Evolutionary conservation across 1,140 invertebrate species (phyloP), one percentile per base, ranked within the genome.

Genomic region (Lordiphosa clarofinis): DNA sequence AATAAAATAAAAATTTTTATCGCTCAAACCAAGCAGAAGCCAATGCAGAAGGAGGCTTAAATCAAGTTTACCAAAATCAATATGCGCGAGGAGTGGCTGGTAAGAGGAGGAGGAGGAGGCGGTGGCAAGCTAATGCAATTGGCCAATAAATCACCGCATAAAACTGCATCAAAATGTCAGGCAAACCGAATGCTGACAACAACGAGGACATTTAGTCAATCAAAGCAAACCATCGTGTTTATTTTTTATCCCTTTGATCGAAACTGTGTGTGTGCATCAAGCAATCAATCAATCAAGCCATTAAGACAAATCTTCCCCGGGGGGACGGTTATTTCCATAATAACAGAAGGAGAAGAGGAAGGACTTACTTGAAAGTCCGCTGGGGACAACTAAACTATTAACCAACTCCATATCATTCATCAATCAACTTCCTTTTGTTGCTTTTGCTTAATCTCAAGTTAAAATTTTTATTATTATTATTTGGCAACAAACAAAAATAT

Each of bases 1-100:
- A 79, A 79, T 79, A 79, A 79, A 79, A 81, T 31, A 31, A 79
- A 66, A 66, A 74, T 81, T 74, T 74, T 71, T 79, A 79, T 81
- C 57, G 70, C 70, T 40, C 28, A 31, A 31, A 52, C 59, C 60
- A 52, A 6, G 47, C 49, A 50, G 36, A 15, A 53, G 42, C 37
- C 38, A 58, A 37, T 28, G 47, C 39, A 13, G 28, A 46, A 39
- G 5, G 42, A 56, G 49, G 49, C 60, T 64, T 64, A 78, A 52
- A 40, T 19, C 13, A 19, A 19, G 19, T 9, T 9, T 13, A 31
- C 9, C 56, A 70, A 74, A 81, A 81, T 74, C 74, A 68, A 78
- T 78, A 81, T 15, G 10, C 7, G 28, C 28, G 10, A 12, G 28
- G 15, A 21, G 13, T 31, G 37, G 37, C 19, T 19, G 8, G 37